Evolutionary conservation across 2,888 invertebrate species (phyloP).

Genomic region (Morinoia aosen): DNA sequence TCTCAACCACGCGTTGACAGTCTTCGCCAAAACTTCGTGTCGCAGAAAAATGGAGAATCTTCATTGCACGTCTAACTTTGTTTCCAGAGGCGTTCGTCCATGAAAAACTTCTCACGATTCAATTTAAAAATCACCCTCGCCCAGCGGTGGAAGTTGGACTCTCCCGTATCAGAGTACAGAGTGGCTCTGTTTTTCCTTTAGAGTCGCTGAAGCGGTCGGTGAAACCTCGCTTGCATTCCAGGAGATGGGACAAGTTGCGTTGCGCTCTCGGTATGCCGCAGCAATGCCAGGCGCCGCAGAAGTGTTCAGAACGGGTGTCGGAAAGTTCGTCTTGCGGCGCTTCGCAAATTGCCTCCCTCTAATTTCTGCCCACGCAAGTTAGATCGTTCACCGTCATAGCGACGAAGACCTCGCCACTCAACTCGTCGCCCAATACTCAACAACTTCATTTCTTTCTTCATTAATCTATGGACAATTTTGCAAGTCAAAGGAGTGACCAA

Average conservation of each 20-base stretch:
- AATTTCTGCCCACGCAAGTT: slow-evolving; percentile 20
- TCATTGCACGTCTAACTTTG: not conserved
- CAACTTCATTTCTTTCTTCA: not conserved
- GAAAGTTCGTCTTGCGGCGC: not conserved
- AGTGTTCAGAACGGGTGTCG: not conserved
- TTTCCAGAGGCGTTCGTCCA: not conserved
- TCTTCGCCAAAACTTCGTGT: not conserved
- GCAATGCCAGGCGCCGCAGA: not conserved
- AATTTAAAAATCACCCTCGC: not conserved
- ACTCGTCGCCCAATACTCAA: not conserved
- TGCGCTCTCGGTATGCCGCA: not conserved
- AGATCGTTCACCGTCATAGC: slow-evolving; percentile 22
- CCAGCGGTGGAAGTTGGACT: not conserved
- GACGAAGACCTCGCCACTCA: not conserved
- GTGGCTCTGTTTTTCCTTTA: not conserved
- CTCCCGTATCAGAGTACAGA: not conserved
- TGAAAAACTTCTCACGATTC: slow-evolving; percentile 4
- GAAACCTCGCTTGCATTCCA: not conserved
- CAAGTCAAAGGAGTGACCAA: too few species aligned
- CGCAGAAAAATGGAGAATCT: not conserved
- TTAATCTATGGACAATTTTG: not conserved
- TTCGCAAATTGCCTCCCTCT: slow-evolving; percentile 9
- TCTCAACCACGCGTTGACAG: too few species aligned
- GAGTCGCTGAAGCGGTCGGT: not conserved
- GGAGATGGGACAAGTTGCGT: not conserved